Percentiles rank a stretch among this genome's conserved stretches.
Conservation (phyloP, 1,140 invertebrate species). For the Drosophila nasuta region DNA sequence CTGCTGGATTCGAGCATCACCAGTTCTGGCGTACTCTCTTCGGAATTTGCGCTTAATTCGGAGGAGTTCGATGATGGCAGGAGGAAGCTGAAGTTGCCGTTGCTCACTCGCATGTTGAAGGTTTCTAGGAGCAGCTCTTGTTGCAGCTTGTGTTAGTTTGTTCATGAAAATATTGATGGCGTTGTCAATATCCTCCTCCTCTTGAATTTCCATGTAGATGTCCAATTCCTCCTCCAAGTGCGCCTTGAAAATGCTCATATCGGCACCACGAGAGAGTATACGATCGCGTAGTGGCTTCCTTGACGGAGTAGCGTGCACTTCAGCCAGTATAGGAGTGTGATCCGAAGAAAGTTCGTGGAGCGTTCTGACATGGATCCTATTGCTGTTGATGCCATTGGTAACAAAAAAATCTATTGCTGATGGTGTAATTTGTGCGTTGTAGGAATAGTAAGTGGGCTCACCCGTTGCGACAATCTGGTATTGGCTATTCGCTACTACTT, state of each 20-base stretch:
- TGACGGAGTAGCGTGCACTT: neutral
- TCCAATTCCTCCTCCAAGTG: too few relatives aligned
- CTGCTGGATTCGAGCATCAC: too few relatives aligned
- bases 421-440: neutral
- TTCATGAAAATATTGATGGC: too few relatives aligned
- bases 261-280: neutral
- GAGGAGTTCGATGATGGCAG: too few relatives aligned
- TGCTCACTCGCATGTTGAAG: too few relatives aligned
- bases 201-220: too few relatives aligned
- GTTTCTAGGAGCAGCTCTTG: too few relatives aligned
- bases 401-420: constrained; percentile 3
- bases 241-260: neutral
- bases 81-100: too few relatives aligned
- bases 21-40: too few relatives aligned
- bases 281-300: neutral
- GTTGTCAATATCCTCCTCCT: too few relatives aligned
- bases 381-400: neutral
- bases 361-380: neutral
- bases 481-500: constrained; percentile 6
- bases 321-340: neutral
- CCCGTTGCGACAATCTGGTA: constrained; percentile 3
- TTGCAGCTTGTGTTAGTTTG: too few relatives aligned
- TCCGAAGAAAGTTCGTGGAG: constrained; percentile 1
- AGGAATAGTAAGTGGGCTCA: neutral
- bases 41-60: too few relatives aligned